phyloP scores from a whole-genome alignment of 2,797 vertebrate species.

The Pitangus sulphuratus region DNA sequence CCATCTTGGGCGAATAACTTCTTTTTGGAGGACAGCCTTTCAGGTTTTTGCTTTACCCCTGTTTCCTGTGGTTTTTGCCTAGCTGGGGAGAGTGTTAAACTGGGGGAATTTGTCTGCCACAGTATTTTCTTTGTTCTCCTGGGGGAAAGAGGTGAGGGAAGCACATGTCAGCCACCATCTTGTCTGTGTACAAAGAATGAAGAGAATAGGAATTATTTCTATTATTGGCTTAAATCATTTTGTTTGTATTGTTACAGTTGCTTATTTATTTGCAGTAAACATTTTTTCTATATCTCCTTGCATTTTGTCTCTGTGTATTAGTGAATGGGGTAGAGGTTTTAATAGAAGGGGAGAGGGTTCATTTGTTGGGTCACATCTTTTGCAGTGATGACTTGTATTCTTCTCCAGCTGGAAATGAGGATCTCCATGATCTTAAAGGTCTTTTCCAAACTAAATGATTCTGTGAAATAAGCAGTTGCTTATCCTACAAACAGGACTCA shows the following conservation, averaged over 20 bases:
- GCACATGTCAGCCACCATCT: neutral
- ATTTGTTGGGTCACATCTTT: neutral
- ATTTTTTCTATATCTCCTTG: neutral
- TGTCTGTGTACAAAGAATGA: neutral
- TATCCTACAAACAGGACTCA: neutral
- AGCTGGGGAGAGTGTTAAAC: neutral
- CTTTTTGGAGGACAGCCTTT: neutral
- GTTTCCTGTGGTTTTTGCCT: neutral
- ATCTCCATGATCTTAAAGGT: neutral
- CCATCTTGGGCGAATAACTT: neutral
- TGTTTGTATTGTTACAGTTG: neutral
- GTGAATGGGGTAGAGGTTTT: neutral
- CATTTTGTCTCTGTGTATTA: neutral
- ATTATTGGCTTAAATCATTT: neutral
- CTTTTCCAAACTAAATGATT: neutral
- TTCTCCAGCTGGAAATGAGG: neutral
- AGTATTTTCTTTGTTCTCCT: neutral
- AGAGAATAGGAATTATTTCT: neutral
- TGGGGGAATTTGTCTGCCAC: neutral
- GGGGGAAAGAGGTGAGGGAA: neutral
- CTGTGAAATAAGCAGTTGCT: neutral
- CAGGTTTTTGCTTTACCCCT: neutral
- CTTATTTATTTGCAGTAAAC: neutral
- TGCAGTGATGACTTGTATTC: rapidly evolving
- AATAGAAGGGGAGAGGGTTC: too few species aligned